Evolutionary conservation across 2,888 invertebrate genomes (phyloP).

Genomic region (Cosmia trapezina): DNA sequence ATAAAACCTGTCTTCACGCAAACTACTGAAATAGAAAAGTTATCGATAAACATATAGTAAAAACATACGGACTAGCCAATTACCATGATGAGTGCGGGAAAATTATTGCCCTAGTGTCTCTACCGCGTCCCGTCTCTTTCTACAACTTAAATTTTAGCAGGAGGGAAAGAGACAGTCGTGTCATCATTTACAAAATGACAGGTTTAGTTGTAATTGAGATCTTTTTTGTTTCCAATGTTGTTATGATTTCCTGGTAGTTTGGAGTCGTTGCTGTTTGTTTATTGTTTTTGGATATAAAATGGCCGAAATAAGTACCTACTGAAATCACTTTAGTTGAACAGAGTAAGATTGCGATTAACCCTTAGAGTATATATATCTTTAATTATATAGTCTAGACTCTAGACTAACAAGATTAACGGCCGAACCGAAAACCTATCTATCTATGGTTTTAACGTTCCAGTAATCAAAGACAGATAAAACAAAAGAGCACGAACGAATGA

Average conservation of each 20-base stretch:
- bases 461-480: no score
- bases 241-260: slow-evolving; percentile 62
- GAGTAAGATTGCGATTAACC: no score
- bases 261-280: slow-evolving; percentile 25
- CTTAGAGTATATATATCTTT: no score
- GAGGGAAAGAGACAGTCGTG: slow-evolving; percentile 42
- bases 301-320: background rate
- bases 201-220: slow-evolving; percentile 67
- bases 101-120: slow-evolving; percentile 71
- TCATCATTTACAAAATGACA: slow-evolving; percentile 68
- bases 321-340: background rate
- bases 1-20: slow-evolving; percentile 66
- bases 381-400: no score
- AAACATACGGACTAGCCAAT: slow-evolving; percentile 73
- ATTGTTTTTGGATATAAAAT: slow-evolving; percentile 19
- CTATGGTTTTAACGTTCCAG: no score
- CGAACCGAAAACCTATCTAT: no score
- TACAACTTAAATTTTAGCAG: slow-evolving; percentile 16
- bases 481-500: no score
- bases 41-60: slow-evolving; percentile 74
- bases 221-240: slow-evolving; percentile 64
- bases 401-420: no score
- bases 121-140: slow-evolving; percentile 72
- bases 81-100: slow-evolving; percentile 75
- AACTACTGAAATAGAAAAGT: slow-evolving; percentile 71